Evolutionary conservation across 2,797 vertebrate species (phyloP), one percentile per base, ranked within the genome.

Genomic region (Rhinoraja longicauda): DNA sequence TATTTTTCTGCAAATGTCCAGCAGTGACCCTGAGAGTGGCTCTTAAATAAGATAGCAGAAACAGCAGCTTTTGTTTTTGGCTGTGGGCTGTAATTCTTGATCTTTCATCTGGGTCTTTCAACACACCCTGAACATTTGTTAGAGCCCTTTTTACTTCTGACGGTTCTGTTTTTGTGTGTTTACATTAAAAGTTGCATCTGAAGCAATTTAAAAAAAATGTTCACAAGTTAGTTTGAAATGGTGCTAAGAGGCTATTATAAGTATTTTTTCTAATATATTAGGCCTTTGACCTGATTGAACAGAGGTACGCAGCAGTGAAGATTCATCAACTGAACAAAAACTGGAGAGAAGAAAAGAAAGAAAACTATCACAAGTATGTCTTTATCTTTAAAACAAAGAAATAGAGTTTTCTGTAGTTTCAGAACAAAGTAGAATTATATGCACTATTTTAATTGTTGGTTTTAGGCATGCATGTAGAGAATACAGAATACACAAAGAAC

Each of bases 271-370:
- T 0, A 94, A 15, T 93, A 62, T 93, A 94, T 72, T 95, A 99
- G 99, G 98, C 99, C 94, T 99, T 99, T 97, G 99, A 99, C 96
- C 97, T 99, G 95, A 99, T 98, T 95, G 99, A 99, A 95, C 99
- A 99, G 97, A 97, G 99, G 95, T 99, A 99, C 0, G 97, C 98
- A 95, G 99, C 99, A 97, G 99, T 99, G 96, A 99, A 99, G 96
- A 99, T 99, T 95, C 99, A 99, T 95, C 99, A 99, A 95, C 98
- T 99, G 94, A 99, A 99, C 96, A 99, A 99, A 96, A 99, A 98
- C 97, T 99, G 99, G 99, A 98, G 99, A 94, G 99, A 99, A 94
- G 99, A 99, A 96, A 99, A 99, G 95, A 99, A 99, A 95, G 99
- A 99, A 96, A 99, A 99, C 95, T 99, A 99, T 95, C 98, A 99